These are phyloP conservation scores for Sebastes trivittatus DNA, from an alignment of 2,797 vertebrate genomes.

Conservation along the genomic window DNA sequence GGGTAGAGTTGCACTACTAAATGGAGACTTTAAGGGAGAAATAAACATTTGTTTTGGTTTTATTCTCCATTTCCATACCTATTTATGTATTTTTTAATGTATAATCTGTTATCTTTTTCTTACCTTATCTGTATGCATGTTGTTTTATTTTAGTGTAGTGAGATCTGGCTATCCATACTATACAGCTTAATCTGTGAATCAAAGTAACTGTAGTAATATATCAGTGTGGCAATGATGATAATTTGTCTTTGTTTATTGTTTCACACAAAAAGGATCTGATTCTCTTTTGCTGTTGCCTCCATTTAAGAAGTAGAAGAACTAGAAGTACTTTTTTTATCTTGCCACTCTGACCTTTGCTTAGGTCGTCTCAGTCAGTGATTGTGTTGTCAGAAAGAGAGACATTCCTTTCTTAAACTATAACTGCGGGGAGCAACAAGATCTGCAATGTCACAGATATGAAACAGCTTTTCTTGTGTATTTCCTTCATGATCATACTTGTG, in stretches of 20 bases:
- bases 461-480: background rate
- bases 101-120: background rate
- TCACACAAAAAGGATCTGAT: background rate
- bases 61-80: background rate
- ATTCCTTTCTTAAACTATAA: background rate
- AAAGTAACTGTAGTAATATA: background rate
- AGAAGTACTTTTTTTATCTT: background rate
- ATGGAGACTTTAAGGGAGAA: background rate
- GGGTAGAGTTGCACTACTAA: background rate
- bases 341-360: background rate
- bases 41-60: background rate
- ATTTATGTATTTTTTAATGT: background rate
- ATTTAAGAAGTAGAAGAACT: background rate
- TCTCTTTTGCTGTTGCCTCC: background rate
- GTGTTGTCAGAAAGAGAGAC: background rate
- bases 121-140: background rate
- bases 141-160: too few species aligned
- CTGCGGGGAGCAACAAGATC: background rate
- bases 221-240: background rate
- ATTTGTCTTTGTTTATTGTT: background rate
- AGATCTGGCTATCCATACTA: background rate
- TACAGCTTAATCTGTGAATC: conserved; percentile 3
- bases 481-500: background rate
- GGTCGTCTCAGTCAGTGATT: background rate
- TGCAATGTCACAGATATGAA: background rate